phyloP scores from a whole-genome alignment of 2,113 vertebrate species.

The Grus americana region DNA sequence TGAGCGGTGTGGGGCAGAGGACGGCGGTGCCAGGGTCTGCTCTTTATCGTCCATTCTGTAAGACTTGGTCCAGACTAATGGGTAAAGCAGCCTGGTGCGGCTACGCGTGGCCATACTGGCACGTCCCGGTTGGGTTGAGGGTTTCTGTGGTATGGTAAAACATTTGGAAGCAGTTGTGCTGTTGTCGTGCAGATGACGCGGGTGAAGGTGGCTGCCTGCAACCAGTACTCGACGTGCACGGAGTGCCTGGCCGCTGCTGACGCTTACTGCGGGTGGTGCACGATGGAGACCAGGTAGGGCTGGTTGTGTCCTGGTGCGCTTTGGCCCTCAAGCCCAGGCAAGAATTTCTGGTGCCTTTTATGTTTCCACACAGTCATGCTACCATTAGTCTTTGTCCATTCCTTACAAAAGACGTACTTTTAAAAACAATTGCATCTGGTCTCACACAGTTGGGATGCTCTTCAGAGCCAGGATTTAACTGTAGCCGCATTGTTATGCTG shows the following conservation, averaged over 20 bases:
- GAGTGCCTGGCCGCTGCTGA: constrained; percentile 87
- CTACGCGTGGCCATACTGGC: accelerated
- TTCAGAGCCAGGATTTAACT: background rate
- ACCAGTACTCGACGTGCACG: constrained; percentile 79
- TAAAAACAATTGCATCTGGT: background rate
- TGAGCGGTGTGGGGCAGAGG: background rate
- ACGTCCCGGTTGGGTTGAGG: accelerated
- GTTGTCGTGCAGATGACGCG: constrained; percentile 81
- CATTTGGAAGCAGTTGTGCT: background rate
- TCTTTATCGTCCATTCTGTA: accelerated
- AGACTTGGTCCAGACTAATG: background rate
- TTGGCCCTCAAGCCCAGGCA: background rate
- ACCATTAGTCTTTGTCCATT: background rate
- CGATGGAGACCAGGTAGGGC: constrained; percentile 89
- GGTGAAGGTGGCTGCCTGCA: constrained; percentile 88
- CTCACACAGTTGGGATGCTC: background rate
- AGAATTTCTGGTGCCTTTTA: background rate
- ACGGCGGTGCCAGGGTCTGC: accelerated
- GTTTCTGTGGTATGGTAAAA: background rate
- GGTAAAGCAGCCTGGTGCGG: background rate
- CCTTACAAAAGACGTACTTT: background rate
- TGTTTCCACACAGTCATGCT: background rate
- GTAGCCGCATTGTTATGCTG: background rate
- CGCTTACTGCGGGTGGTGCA: constrained; percentile 95
- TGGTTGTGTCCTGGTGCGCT: accelerated